Base-by-base conservation (phyloP, 1,140 invertebrate genomes). In the Brachionus sp. region DNA sequence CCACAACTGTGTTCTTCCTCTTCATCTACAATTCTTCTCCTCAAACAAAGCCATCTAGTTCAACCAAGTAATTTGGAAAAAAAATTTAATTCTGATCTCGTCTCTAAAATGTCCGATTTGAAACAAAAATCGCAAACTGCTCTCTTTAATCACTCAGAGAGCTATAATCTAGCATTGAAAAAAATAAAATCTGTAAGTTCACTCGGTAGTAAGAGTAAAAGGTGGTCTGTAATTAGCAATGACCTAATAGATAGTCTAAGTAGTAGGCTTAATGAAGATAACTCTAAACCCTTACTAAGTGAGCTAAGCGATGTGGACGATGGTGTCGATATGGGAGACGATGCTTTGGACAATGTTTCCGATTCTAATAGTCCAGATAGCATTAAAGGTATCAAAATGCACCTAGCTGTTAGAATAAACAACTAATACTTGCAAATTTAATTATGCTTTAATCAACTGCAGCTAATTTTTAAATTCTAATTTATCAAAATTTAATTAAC, bases 31-130 rank as follows among this genome's bases (percentile, higher is more conserved):
- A 75, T 75, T n/a, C 70, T 75, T 6, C 16, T 75, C 5, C 39
- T 75, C 25, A 44, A 75, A n/a, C 70, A 75, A 75, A 75, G 70
- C 44, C 70, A 75, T 75, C 25, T 75, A 50, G 42, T 75, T 46
- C 37, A 75, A 25, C 70, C 37, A 75, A 75, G 70, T 75, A 75
- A 75, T 75, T 75, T 75, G 19, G 42, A 75, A 46, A 75, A 75
- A 75, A 75, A 46, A 35, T 75, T 75, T 75, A 75, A 75, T 75
- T 46, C 25, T 37, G 66, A 70, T 46, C 37, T 75, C 4, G 23
- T 19, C 19, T 75, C 25, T 75, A 75, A 75, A 46, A 25, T 75
- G 23, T 46, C 7, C 37, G 42, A 75, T 25, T 73, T 73, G 33
- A 23, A 42, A 37, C 68, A 73, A 39, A 73, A 73, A 39, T 39